Evolutionary conservation across 2,113 vertebrate species (phyloP).

Genomic region (Hemibagrus wyckioides): DNA sequence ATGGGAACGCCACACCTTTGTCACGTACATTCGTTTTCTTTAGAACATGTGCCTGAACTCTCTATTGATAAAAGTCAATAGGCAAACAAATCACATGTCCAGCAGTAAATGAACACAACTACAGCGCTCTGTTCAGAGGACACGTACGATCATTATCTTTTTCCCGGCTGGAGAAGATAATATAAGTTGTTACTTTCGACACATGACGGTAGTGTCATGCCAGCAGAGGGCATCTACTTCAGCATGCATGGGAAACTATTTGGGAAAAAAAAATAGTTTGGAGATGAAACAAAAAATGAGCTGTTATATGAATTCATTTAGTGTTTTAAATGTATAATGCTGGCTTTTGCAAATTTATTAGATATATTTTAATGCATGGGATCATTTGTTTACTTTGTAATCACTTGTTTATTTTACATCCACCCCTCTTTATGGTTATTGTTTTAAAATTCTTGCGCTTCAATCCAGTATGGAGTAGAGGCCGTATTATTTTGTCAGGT

Average conservation of each 20-base stretch:
- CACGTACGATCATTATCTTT: not conserved
- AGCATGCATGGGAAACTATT: not conserved
- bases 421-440: not conserved
- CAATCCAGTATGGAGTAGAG: not conserved
- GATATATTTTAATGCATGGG: not conserved
- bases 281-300: not conserved
- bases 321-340: not conserved
- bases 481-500: slow-evolving; percentile 13
- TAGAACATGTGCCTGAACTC: not conserved
- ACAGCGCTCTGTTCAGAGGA: too few species aligned
- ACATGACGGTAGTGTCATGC: not conserved
- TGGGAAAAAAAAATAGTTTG: not conserved
- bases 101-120: slow-evolving; percentile 12
- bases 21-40: slow-evolving; percentile 18
- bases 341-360: not conserved
- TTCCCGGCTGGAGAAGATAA: not conserved
- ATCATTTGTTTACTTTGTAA: not conserved
- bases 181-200: not conserved
- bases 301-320: not conserved
- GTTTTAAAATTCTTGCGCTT: not conserved
- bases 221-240: not conserved
- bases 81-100: not conserved
- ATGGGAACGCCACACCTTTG: not conserved
- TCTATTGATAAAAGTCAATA: not conserved
- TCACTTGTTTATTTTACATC: not conserved